phyloP scores from a whole-genome alignment of 2,113 vertebrate genomes.

The Donacobius atricapilla region DNA sequence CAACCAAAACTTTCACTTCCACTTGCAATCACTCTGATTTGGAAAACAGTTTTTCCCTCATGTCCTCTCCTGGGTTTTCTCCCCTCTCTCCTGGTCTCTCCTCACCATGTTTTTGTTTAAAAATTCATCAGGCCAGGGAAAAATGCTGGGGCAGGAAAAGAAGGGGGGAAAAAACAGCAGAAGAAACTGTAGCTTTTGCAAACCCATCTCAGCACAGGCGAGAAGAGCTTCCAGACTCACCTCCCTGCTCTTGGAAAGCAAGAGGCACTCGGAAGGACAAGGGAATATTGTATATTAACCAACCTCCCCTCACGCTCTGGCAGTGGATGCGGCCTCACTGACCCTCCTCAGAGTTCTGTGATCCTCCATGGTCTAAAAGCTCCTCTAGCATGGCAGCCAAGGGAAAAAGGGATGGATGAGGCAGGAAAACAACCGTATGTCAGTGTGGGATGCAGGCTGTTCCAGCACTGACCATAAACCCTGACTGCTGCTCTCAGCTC shows the following conservation, averaged over 20 bases:
- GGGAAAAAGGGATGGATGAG: not conserved
- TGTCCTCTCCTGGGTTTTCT: not conserved
- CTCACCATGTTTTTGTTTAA: conserved; percentile 38
- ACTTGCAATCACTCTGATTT: not conserved
- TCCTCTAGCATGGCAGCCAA: not conserved
- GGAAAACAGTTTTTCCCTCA: not conserved
- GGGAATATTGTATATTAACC: not conserved
- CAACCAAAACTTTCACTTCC: not conserved
- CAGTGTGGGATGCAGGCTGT: fast-evolving
- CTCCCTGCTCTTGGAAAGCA: not conserved
- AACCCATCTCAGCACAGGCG: not conserved
- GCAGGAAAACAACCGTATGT: not conserved
- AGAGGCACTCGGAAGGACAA: not conserved
- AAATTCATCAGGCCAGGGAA: conserved; percentile 37
- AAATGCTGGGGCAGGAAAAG: not conserved
- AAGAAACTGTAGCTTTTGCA: conserved; percentile 12
- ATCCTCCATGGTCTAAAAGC: not conserved
- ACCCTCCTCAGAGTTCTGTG: not conserved
- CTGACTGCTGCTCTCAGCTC: not conserved
- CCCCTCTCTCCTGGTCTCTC: not conserved
- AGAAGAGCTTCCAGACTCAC: not conserved
- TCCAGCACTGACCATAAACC: not conserved
- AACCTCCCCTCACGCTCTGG: fast-evolving
- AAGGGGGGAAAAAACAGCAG: fast-evolving
- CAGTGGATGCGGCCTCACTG: fast-evolving